Evolutionary conservation across 2,113 vertebrate genomes (phyloP).

Genomic region (Polypterus bichir): DNA sequence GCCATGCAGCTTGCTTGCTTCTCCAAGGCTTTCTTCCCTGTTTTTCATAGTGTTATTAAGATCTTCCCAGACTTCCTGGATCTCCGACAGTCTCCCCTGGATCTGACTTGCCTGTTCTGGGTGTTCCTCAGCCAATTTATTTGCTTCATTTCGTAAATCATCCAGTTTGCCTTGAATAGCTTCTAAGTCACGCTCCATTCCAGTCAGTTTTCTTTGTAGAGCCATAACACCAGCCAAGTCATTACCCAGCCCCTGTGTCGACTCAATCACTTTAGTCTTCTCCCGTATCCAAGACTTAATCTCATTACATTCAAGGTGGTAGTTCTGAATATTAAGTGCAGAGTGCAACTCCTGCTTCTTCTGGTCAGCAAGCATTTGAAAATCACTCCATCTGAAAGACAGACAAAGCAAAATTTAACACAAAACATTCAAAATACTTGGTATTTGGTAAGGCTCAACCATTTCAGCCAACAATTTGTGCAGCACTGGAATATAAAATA

Average conservation of each 20-base stretch:
- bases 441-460: too few relatives aligned
- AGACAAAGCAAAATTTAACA: not conserved
- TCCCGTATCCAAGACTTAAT: constrained; percentile 87
- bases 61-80: constrained; percentile 75
- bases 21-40: constrained; percentile 76
- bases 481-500: too few relatives aligned
- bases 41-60: constrained; percentile 66
- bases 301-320: constrained; percentile 85
- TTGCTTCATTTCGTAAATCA: constrained; percentile 60
- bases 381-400: constrained; percentile 70
- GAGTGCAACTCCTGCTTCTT: constrained; percentile 75
- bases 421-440: too few relatives aligned
- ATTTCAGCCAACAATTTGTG: too few relatives aligned
- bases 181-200: constrained; percentile 80
- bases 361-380: constrained; percentile 60
- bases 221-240: constrained; percentile 82
- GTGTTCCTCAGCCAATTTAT: constrained; percentile 59
- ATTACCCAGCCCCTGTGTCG: constrained; percentile 76
- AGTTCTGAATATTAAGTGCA: constrained; percentile 85
- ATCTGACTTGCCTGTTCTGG: constrained; percentile 60
- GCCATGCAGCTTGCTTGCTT: constrained; percentile 77
- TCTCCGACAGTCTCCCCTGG: constrained; percentile 42
- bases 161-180: constrained; percentile 78
- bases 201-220: constrained; percentile 79
- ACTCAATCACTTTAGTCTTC: constrained; percentile 89